Evolutionary conservation across 2,888 invertebrate genomes (phyloP), one percentile per base, ranked within the genome.

Genomic region (Hypselothyrea guttata): DNA sequence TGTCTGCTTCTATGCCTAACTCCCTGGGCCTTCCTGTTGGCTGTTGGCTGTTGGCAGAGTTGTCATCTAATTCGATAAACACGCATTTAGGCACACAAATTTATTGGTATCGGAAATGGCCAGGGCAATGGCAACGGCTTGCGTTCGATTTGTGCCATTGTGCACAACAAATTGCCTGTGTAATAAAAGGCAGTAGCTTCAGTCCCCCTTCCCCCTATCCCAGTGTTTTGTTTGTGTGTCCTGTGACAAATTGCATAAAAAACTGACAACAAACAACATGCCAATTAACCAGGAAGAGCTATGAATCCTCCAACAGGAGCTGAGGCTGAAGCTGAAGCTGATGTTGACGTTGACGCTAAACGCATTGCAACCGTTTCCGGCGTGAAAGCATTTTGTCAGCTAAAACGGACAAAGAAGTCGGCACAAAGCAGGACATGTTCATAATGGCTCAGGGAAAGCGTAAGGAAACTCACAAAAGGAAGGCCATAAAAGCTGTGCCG

Each of bases 381-480:
- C 66, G 82, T 84, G 78, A 84, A 81, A 81, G 75, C 81, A 81
- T 82, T 81, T 84, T 81, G 81, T 81, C 84, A 75, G 71, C 69
- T 41, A 41, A 31, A 61, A 62, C 64, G 77, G 64, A 76, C 77
- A 79, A 78, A 76, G 49, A 22, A 45, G 35, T 33, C 34, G 18
- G 34, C 31, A 34, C 7, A 28, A 31, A 8, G n/a, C 46, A 37
- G 9, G 15, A 38, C 27, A 40, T 40, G 40, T 22, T 37, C 8
- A 38, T 42, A 57, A 62, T 55, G 48, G 9, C 31, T 11, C 48
- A 46, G 27, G 18, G 44, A 48, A 40, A 54, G 44, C 30, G 1
- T 27, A 18, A 13, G 40, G 42, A 30, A 22, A 22, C 9, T n/a
- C 18, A 35, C 45, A 22, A 46, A 22, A 15, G 38, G 40, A 16